Base-by-base conservation (phyloP, 2,797 vertebrate species). In the Artibeus lituratus region DNA sequence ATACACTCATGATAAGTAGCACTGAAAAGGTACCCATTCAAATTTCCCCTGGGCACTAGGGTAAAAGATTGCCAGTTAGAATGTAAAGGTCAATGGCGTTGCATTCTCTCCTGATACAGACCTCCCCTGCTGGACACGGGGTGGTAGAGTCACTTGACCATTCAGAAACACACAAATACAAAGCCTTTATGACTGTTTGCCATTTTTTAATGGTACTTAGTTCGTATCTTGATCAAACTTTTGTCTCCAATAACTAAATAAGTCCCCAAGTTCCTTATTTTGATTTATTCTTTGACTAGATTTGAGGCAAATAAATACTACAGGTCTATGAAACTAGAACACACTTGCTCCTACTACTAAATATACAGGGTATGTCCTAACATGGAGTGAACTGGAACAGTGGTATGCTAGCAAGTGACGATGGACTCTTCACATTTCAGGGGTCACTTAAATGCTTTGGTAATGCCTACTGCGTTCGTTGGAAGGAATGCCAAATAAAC, bases 361-460 rank as follows among this genome's bases (percentile, higher is more conserved):
- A 11, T 97, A 95, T 96, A 97, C 97, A 97, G 97, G 97, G 97
- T 97, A 97, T 97, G 94, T 97, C 73, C 87, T 95, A 74, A 85
- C 29, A 24, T 14, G 72, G 92, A 96, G 76, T 65, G 81, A 91
- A 93, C 91, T 87, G 82, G 97, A 95, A 90, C 32, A 77, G 85
- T 55, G 51, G 96, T 78, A 14, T 12, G 8, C 39, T 22, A 74
- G 91, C 86, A 94, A 87, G 94, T 81, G 37, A 76, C 53, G 24
- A 0, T 85, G 92, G 80, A 35, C 81, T 35, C 84, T 91, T 87
- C 74, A 12, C 44, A 16, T 26, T n/a, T 10, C 81, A 95, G 77
- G 87, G 53, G 53, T 92, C 72, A 32, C 39, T 11, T 37, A 11
- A 70, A 93, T 24, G 55, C 80, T 95, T 94, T 95, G 89, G 91